Base-by-base conservation (phyloP, 2,888 invertebrate genomes). In the Argyra leucocephala region DNA sequence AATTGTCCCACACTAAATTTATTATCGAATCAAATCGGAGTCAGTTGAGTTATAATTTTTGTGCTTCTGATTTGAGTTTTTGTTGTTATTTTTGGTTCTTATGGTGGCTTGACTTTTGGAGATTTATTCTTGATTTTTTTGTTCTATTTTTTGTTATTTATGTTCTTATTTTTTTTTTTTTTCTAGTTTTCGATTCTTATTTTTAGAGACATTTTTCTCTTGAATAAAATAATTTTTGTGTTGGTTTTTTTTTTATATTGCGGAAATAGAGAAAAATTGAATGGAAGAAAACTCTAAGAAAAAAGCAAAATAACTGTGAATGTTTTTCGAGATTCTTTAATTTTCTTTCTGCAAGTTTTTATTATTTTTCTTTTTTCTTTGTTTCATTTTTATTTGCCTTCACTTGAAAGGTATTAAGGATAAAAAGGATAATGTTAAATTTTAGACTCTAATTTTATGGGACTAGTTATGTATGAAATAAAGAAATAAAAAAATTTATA, bases 381-480 rank as follows among this genome's bases (percentile, higher is more conserved):
- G 18, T 37, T 37, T 10, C 15, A 12, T 48, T 48, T 18, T 48
- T 48, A 2, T 48, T 48, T 31, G 31, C 31, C 31, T 31, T 31
- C 18, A 18, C 48, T n/a, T 48, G 15, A 37, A 15, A 37, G 48
- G 48, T 48, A 18, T 48, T 48, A 48, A 48, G 48, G 48, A 48
- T 48, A 48, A 48, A 48, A 48, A 48, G 48, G 48, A 48, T 48
- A 48, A 48, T n/a, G n/a, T 48, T 48, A 48, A 5, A 48, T 48
- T 48, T n/a, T 48, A 18, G 18, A 48, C n/a, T 48, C 12, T 48
- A 48, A 48, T 48, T 48, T 48, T 48, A 48, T 48, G 48, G 48
- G 48, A 48, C 48, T n/a, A n/a, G n/a, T n/a, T n/a, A n/a, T n/a
- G n/a, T n/a, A n/a, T n/a, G n/a, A n/a, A n/a, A n/a, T n/a, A n/a